These are phyloP conservation scores for Bufotes viridis DNA, from an alignment of 2,797 vertebrate genomes.

Conservation along the genomic window DNA sequence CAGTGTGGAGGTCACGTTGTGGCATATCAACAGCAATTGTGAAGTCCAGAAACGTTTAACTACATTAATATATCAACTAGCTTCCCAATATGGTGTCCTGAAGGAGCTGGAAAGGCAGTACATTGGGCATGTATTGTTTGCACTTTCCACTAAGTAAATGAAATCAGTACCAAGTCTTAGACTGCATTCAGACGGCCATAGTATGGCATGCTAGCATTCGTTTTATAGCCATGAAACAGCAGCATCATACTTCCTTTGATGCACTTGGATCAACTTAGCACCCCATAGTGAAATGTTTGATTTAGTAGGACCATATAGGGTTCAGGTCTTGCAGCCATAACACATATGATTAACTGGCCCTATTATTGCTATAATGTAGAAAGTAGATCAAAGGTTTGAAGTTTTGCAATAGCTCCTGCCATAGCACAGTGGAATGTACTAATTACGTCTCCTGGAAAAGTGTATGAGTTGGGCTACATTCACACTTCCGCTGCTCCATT, in stretches of 20 bases:
- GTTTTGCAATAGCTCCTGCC: background rate
- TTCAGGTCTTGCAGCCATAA: background rate
- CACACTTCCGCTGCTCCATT: too few species aligned
- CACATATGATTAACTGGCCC: background rate
- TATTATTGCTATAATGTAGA: background rate
- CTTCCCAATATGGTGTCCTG: background rate
- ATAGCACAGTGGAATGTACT: background rate
- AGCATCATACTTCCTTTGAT: too few species aligned
- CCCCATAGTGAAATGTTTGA: too few species aligned
- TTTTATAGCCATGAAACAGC: background rate
- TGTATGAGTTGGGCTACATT: too few species aligned
- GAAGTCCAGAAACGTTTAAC: slow-evolving; percentile 8
- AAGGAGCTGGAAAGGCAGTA: background rate
- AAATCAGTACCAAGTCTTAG: background rate
- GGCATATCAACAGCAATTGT: slow-evolving; percentile 14
- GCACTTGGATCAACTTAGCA: too few species aligned
- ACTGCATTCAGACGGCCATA: background rate
- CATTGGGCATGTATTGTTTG: background rate
- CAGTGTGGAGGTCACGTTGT: slow-evolving; percentile 19
- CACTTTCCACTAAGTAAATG: background rate
- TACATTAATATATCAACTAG: background rate
- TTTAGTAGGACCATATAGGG: too few species aligned
- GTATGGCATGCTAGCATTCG: background rate
- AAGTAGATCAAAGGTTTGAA: background rate
- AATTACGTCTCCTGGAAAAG: background rate